Conservation (phyloP, 1,140 invertebrate species). For the Myzus persicae region DNA sequence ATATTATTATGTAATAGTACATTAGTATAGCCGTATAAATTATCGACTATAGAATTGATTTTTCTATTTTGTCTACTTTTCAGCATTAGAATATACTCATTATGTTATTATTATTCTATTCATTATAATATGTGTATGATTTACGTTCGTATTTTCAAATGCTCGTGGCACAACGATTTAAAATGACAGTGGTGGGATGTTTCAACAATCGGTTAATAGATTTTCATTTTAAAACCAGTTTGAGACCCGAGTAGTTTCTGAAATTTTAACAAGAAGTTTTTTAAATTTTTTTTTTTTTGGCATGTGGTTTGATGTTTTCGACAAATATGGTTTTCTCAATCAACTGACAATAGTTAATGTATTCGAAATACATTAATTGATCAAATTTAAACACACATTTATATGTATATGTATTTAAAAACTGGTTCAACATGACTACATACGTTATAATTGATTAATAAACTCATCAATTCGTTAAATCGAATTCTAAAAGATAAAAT, state of each 20-base stretch:
- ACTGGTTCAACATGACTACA: not conserved
- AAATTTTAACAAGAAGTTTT: not conserved
- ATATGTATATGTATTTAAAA: not conserved
- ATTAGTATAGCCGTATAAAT: not conserved
- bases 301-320: not conserved
- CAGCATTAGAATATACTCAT: not conserved
- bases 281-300: not conserved
- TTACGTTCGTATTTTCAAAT: not conserved
- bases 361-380: constrained; percentile 33
- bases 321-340: constrained; percentile 32
- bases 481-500: not conserved
- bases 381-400: not conserved
- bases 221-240: constrained; percentile 16
- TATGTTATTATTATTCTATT: too few species aligned
- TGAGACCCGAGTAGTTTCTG: not conserved
- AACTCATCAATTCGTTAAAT: constrained; percentile 17
- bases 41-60: not conserved
- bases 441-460: constrained; percentile 22
- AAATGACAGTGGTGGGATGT: not conserved
- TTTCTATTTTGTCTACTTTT: not conserved
- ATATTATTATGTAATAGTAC: not conserved
- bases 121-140: not conserved
- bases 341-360: constrained; percentile 34
- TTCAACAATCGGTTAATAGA: not conserved
- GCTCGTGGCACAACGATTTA: not conserved